Evolutionary conservation across 1,140 invertebrate species (phyloP).

Genomic region (Hycleus cichorii): DNA sequence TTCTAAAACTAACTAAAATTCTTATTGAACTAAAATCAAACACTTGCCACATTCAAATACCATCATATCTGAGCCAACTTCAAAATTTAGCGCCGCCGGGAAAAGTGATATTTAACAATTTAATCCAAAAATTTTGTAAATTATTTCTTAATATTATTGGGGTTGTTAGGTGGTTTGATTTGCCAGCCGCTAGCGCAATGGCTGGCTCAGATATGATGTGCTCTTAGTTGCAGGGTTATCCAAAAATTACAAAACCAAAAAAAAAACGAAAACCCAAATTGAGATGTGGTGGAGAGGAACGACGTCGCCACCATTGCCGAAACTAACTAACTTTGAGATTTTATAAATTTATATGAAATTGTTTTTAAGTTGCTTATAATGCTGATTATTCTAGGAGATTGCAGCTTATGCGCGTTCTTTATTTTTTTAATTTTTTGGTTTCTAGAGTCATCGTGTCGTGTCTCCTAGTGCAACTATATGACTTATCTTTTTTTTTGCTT

Average conservation of each 20-base stretch:
- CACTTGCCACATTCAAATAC: slow-evolving; percentile 58
- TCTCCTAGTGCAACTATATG: slow-evolving; percentile 6
- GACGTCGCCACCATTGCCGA: slow-evolving; percentile 29
- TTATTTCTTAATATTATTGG: background rate
- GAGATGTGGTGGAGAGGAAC: slow-evolving; percentile 26
- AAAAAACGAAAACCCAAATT: no score
- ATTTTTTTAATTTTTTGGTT: no score
- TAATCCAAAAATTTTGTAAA: slow-evolving; percentile 17
- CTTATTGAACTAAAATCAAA: slow-evolving; percentile 30
- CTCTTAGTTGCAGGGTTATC: slow-evolving; percentile 50
- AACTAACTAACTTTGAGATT: slow-evolving; percentile 34
- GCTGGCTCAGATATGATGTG: slow-evolving; percentile 59
- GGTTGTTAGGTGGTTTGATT: no score
- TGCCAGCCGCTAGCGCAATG: slow-evolving; percentile 24
- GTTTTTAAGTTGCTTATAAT: slow-evolving; percentile 29
- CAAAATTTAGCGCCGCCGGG: slow-evolving; percentile 39
- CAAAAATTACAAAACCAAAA: slow-evolving; percentile 29
- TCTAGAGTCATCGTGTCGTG: slow-evolving; percentile 19
- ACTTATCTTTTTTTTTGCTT: slow-evolving; percentile 16
- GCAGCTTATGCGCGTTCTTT: slow-evolving; percentile 23
- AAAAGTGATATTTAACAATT: slow-evolving; percentile 42
- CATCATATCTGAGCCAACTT: slow-evolving; percentile 60
- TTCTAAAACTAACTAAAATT: slow-evolving; percentile 1
- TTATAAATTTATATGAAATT: slow-evolving; percentile 10
- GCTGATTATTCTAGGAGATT: slow-evolving; percentile 28